phyloP scores from a whole-genome alignment of 2,888 invertebrate genomes.

The Lycophotia porphyrea region DNA sequence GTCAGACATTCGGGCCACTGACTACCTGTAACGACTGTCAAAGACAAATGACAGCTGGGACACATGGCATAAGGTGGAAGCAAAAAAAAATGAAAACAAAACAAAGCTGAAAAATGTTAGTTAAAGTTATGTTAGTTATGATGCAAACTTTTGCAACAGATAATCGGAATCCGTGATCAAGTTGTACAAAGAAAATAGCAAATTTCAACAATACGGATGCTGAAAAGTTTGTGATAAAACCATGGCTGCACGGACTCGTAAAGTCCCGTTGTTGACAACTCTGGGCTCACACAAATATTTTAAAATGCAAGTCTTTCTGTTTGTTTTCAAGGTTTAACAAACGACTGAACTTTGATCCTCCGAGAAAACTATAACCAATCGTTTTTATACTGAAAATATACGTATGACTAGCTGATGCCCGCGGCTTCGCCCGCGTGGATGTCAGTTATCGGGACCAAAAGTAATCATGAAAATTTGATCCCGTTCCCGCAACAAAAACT shows the following conservation, averaged over 20 bases:
- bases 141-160: slow-evolving; percentile 4
- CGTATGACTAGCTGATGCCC: too few relatives aligned
- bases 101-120: neutral
- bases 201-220: slow-evolving; percentile 3
- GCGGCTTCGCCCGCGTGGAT: too few relatives aligned
- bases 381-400: too few relatives aligned
- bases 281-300: slow-evolving; percentile 15
- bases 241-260: neutral
- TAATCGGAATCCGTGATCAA: slow-evolving; percentile 10
- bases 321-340: slow-evolving; percentile 3
- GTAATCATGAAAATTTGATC: too few relatives aligned
- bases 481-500: too few relatives aligned
- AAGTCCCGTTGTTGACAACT: slow-evolving; percentile 21
- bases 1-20: too few relatives aligned
- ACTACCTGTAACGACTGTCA: too few relatives aligned
- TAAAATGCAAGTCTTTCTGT: slow-evolving; percentile 10
- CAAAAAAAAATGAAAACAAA: too few relatives aligned
- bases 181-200: neutral
- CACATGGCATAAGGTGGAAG: too few relatives aligned
- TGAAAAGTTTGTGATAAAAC: neutral
- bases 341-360: neutral
- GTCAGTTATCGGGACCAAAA: too few relatives aligned
- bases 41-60: too few relatives aligned
- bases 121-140: too few relatives aligned
- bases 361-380: neutral